phyloP scores from a whole-genome alignment of 2,888 invertebrate species.

The Spisula solida region DNA sequence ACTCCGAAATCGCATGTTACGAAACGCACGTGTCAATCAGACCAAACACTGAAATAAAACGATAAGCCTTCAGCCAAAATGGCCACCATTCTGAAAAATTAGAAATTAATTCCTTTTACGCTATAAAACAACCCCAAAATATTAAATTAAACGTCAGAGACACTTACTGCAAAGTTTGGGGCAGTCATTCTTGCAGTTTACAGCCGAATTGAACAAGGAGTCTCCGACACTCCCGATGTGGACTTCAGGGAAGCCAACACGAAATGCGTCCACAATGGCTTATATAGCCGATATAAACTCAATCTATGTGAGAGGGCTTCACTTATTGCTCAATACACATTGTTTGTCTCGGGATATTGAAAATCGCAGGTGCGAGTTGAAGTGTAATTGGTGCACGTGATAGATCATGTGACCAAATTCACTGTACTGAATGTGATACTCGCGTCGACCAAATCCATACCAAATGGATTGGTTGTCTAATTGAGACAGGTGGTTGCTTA shows the following conservation, averaged over 20 bases:
- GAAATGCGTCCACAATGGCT: conserved; percentile 75
- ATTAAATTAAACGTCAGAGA: neutral
- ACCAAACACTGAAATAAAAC: neutral
- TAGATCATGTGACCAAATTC: neutral
- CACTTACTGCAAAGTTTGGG: conserved; percentile 78
- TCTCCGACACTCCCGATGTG: conserved; percentile 63
- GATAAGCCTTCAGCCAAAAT: neutral
- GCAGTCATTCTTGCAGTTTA: conserved; percentile 72
- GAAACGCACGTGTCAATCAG: neutral
- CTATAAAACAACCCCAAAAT: neutral
- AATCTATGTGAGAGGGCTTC: conserved; percentile 74
- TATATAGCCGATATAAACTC: conserved; percentile 82
- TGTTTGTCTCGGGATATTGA: conserved; percentile 5
- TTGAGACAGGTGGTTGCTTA: too few species aligned
- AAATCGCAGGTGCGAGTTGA: conserved; percentile 4
- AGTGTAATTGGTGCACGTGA: conserved; percentile 10
- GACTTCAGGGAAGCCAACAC: conserved; percentile 81
- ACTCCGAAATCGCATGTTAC: neutral
- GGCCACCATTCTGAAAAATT: neutral
- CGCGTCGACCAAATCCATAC: neutral
- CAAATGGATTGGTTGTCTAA: neutral
- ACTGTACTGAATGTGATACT: conserved; percentile 1
- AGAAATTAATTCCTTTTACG: conserved; percentile 6
- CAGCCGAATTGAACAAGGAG: conserved; percentile 38
- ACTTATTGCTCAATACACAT: conserved; percentile 58